phyloP scores from a whole-genome alignment of 2,113 vertebrate genomes.

The Addax nasomaculatus region DNA sequence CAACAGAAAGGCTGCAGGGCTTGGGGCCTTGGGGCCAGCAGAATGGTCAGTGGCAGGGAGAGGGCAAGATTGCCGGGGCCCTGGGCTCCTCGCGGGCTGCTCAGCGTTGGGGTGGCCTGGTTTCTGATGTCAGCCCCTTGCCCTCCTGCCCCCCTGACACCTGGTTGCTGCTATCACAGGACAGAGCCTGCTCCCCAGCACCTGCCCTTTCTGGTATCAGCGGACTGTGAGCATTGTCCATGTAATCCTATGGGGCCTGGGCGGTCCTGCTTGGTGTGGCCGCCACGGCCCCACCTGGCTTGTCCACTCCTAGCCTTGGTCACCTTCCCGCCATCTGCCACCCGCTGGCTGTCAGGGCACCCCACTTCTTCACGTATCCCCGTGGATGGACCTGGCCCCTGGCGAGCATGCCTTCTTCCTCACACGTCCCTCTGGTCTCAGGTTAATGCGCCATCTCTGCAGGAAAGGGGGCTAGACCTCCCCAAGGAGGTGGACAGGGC shows the following conservation, averaged over 20 bases:
- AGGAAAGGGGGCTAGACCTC: not conserved
- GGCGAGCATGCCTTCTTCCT: accelerated
- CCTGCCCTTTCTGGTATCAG: too few species aligned
- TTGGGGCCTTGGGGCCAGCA: not conserved
- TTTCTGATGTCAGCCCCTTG: not conserved
- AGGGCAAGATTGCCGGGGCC: not conserved
- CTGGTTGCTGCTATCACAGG: not conserved
- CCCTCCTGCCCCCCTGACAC: not conserved
- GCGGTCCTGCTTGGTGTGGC: not conserved
- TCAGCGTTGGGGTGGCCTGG: not conserved
- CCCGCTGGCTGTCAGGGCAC: accelerated
- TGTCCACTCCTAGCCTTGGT: not conserved
- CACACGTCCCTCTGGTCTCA: not conserved
- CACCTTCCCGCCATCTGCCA: too few species aligned
- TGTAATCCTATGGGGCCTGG: not conserved
- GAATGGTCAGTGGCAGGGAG: too few species aligned
- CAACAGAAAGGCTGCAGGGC: not conserved
- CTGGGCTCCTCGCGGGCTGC: not conserved
- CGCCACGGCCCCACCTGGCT: not conserved
- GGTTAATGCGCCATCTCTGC: too few species aligned
- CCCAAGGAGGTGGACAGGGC: not conserved
- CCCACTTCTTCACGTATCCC: not conserved
- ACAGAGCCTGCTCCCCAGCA: not conserved
- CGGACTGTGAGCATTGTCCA: not conserved
- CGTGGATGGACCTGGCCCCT: accelerated